phyloP scores from a whole-genome alignment of 2,888 invertebrate species.

The Villa cingulata region DNA sequence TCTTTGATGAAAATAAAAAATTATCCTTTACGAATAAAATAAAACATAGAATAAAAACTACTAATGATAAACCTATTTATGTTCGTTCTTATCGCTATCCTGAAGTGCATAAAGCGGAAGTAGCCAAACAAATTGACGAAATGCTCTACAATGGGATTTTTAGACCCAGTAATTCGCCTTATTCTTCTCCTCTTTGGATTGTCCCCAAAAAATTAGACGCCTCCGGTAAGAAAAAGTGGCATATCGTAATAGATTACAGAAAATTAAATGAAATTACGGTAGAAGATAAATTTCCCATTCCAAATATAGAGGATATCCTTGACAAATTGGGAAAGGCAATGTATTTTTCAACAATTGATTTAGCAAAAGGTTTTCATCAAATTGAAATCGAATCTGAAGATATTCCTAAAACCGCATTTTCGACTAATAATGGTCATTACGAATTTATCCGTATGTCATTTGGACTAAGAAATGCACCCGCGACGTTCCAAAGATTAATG shows the following conservation, averaged over 20 bases:
- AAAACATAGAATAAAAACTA: too few species aligned
- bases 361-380: conserved; percentile 20
- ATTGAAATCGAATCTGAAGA: conserved; percentile 12
- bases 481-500: conserved; percentile 4
- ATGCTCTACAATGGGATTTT: conserved; percentile 16
- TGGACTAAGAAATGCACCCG: conserved; percentile 5
- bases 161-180: conserved; percentile 13
- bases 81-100: conserved; percentile 3
- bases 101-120: conserved; percentile 2
- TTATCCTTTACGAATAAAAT: too few species aligned
- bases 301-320: too few species aligned
- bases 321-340: too few species aligned
- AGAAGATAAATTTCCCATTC: too few species aligned
- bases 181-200: conserved; percentile 17
- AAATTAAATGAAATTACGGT: too few species aligned
- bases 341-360: too few species aligned
- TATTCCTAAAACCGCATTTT: conserved; percentile 3
- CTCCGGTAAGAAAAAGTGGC: conserved; percentile 12
- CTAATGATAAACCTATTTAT: neutral
- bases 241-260: conserved; percentile 13
- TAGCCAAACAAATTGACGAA: conserved; percentile 12
- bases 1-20: neutral
- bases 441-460: conserved; percentile 5
- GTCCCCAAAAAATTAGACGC: conserved; percentile 18
- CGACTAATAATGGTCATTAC: neutral